phyloP scores from a whole-genome alignment of 2,888 invertebrate species.

The Drosophila infuscata region DNA sequence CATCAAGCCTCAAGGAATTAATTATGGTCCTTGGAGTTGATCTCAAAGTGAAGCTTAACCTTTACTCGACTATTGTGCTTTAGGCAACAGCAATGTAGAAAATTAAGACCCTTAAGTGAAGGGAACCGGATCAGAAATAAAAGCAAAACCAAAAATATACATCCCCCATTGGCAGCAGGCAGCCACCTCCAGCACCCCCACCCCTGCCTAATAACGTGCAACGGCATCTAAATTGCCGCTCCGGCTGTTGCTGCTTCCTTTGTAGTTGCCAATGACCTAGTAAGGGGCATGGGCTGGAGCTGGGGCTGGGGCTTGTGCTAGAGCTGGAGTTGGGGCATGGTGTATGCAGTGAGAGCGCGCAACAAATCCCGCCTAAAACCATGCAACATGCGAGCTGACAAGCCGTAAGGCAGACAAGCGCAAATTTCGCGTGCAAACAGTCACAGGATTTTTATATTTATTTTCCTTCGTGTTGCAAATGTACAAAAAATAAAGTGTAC shows the following conservation, averaged over 20 bases:
- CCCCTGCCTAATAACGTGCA: conserved; percentile 16
- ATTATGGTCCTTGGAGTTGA: conserved; percentile 58
- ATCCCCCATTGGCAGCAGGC: conserved; percentile 20
- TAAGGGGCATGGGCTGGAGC: conserved; percentile 17
- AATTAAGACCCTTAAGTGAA: conserved; percentile 71
- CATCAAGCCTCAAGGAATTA: conserved; percentile 54
- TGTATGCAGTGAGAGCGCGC: conserved; percentile 37
- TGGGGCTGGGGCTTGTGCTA: conserved; percentile 39
- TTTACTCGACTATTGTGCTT: conserved; percentile 42
- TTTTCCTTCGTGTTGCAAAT: conserved; percentile 59
- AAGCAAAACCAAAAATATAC: conserved; percentile 18
- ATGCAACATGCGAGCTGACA: conserved; percentile 82
- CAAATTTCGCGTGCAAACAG: conserved; percentile 80
- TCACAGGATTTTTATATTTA: conserved; percentile 53
- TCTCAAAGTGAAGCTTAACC: conserved; percentile 57
- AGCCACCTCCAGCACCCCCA: neutral
- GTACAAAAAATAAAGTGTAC: conserved; percentile 80
- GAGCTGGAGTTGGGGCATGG: conserved; percentile 6
- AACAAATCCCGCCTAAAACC: conserved; percentile 81
- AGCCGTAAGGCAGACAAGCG: conserved; percentile 81
- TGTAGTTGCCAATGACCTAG: conserved; percentile 55
- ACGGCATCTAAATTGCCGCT: conserved; percentile 66
- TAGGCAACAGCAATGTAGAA: conserved; percentile 61
- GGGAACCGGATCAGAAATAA: conserved; percentile 30
- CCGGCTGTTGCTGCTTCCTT: conserved; percentile 57